Base-by-base conservation (phyloP, 35 echinoderm and acorn worm species). In the Anneissia japonica region DNA sequence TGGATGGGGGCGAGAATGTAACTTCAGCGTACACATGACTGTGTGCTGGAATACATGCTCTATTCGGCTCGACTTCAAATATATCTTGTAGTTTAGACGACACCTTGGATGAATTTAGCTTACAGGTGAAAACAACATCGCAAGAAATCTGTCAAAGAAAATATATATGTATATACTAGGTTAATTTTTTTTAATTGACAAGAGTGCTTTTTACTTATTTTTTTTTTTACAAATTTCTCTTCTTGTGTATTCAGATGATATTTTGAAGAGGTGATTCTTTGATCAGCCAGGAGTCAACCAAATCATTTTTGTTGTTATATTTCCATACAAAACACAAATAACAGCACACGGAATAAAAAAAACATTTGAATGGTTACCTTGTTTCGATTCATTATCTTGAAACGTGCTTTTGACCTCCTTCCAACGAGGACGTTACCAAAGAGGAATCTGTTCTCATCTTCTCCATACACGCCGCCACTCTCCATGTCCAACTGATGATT, bases 81-180 rank as follows among this genome's bases (percentile, higher is more conserved):
- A 99, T 99, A 74, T 99, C 96, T 72, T 99, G 96, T 23, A 94
- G 96, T 38, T 99, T 99, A 31, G 96, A 89, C 26, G 96, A 99
- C 33, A 86, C 75, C 86, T 99, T 99, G 56, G 89, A 89, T 1
- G 88, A 86, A 4, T 81, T 37, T 31, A 89, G 87, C 86, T 99
- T 99, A 74, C 96, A 99, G 33, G 92, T 86, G 79, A 99, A 91
- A 35, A 94, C 12, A 23, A 99, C 92, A 87, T 99, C 96, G 84
- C 96, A 99, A 16, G 87, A 46, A 43, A 99, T 92, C 96, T 98
- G 84, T 56, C 14, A 29, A 32, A 26, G 45, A 76, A 76, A 76
- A 30, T 72, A 16, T 72, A 72, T 28, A n/a, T n/a, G n/a, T n/a
- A n/a, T n/a, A n/a, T n/a, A n/a, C n/a, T n/a, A n/a, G n/a, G n/a